phyloP scores from a whole-genome alignment of 1,140 invertebrate species.

The Chionoecetes opilio region DNA sequence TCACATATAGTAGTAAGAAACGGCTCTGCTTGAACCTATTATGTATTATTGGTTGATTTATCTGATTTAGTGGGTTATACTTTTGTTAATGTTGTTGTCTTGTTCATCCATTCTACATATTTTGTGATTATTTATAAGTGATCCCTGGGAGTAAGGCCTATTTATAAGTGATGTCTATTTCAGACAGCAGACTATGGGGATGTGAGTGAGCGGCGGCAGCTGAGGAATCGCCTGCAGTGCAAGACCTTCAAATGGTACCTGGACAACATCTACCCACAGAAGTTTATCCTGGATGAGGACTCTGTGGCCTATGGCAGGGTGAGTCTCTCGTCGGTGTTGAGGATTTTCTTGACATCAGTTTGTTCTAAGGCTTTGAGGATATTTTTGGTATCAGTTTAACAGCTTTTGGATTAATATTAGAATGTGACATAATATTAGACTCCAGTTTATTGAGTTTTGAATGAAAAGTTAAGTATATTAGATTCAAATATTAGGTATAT shows the following conservation, averaged over 20 bases:
- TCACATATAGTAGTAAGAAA: no score
- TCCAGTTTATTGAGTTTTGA: background rate
- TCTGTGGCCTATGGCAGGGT: constrained; percentile 90
- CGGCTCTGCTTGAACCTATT: no score
- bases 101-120: no score
- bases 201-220: constrained; percentile 88
- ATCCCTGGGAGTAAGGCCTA: no score
- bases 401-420: background rate
- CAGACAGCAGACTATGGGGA: constrained; percentile 87
- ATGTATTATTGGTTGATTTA: no score
- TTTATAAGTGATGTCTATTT: background rate
- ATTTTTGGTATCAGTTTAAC: no score
- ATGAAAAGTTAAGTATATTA: background rate
- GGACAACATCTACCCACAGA: constrained; percentile 92
- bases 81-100: no score
- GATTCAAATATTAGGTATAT: background rate
- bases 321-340: constrained; percentile 76
- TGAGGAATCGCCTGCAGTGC: constrained; percentile 90
- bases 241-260: constrained; percentile 93
- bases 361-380: no score
- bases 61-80: no score
- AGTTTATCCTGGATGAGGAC: constrained; percentile 94
- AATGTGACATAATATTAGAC: background rate
- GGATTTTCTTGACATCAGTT: no score
- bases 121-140: no score